These are phyloP conservation scores for Erpornis zantholeuca DNA, from an alignment of 2,113 vertebrate genomes.

Conservation along the genomic window DNA sequence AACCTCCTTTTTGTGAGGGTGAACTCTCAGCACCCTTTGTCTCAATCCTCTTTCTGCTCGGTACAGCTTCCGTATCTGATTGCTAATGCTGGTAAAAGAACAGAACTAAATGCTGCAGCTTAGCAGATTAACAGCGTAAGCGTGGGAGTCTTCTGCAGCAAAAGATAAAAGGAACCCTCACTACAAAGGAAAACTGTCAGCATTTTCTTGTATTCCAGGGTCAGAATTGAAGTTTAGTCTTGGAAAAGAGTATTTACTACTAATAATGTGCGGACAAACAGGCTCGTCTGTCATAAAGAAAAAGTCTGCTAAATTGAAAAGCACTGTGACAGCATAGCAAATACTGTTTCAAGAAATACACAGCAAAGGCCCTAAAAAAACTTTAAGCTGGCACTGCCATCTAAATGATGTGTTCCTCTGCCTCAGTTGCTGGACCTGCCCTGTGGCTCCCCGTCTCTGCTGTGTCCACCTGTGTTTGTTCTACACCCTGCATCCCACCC, in stretches of 20 bases:
- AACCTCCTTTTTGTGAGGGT: neutral
- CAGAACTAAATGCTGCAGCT: neutral
- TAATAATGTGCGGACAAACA: fast-evolving
- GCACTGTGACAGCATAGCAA: fast-evolving
- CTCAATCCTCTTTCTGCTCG: neutral
- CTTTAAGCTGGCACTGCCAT: neutral
- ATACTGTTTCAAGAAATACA: neutral
- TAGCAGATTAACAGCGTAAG: neutral
- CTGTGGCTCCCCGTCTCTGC: neutral
- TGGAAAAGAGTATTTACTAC: neutral
- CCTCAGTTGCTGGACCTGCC: neutral
- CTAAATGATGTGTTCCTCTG: neutral
- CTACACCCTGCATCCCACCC: neutral
- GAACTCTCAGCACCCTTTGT: fast-evolving
- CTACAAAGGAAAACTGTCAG: neutral
- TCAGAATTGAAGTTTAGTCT: neutral
- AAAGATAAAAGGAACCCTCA: neutral
- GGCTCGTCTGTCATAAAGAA: neutral
- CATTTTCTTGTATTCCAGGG: neutral
- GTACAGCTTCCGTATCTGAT: neutral
- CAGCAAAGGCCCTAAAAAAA: fast-evolving
- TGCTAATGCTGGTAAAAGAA: neutral
- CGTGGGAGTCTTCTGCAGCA: neutral
- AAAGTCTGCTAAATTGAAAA: neutral
- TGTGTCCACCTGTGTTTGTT: neutral